These are phyloP conservation scores for Aplodontia rufa DNA, from an alignment of 2,113 vertebrate species.

Conservation along the genomic window DNA sequence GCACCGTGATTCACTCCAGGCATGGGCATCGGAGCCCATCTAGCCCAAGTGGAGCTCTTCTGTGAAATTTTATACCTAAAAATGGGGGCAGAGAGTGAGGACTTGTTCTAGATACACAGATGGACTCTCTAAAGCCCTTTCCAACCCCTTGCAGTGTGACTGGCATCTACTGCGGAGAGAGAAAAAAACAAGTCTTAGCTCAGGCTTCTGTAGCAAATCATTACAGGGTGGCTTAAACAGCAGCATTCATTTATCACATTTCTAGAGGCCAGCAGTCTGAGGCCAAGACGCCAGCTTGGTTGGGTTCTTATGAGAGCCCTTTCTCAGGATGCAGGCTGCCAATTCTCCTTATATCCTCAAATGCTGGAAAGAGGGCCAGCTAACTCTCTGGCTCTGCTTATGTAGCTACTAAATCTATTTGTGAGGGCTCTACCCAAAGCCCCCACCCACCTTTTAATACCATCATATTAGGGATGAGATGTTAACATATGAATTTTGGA, in stretches of 20 bases:
- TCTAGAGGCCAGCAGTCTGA: not conserved
- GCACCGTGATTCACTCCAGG: not conserved
- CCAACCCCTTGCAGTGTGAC: too few species aligned
- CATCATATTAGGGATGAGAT: not conserved
- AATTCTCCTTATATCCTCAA: not conserved
- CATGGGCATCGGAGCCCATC: not conserved
- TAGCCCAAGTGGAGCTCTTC: not conserved
- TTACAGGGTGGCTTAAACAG: not conserved
- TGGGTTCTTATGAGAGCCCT: not conserved
- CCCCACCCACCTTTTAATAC: not conserved
- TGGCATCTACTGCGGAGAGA: not conserved
- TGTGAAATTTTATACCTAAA: not conserved
- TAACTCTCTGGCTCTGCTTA: not conserved
- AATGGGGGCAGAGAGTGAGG: not conserved
- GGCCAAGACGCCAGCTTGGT: not conserved
- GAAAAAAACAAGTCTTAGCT: not conserved
- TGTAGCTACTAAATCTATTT: not conserved
- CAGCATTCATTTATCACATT: not conserved
- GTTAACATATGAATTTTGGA: not conserved
- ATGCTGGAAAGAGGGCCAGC: not conserved
- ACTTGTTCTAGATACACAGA: not conserved
- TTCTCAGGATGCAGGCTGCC: not conserved
- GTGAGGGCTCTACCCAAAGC: not conserved
- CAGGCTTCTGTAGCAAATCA: too few species aligned
- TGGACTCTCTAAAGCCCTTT: not conserved